Base-by-base conservation (phyloP, 2,888 invertebrate species). In the Callinectes sapidus region DNA sequence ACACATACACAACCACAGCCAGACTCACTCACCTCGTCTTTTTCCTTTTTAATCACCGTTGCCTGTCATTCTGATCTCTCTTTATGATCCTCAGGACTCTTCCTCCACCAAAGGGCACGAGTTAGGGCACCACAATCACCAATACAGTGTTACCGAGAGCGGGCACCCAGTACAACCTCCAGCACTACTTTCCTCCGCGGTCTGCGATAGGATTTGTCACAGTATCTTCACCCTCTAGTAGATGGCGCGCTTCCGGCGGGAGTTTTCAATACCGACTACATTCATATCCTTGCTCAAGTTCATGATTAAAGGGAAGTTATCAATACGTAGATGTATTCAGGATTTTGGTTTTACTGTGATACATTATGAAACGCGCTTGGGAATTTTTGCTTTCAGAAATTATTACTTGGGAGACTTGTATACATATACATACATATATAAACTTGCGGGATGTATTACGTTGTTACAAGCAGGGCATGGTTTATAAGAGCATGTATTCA, bases 1-100 rank as follows among this genome's bases (percentile, higher is more conserved):
- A 81, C 81, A 23, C 28, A n/a, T n/a, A 18, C 86, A 86, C 86
- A 86, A 8, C 35, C 28, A 35, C 35, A 6, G 28, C 71, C 71
- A 16, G n/a, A n/a, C 88, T 88, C 54, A n/a, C 54, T 54, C n/a
- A n/a, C 88, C n/a, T 48, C n/a, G 14, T 87, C 39, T 87, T 35
- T 18, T 14, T 88, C n/a, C n/a, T n/a, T 5, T 28, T 88, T n/a
- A 6, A 18, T 28, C 55, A 8, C 28, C 23, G 23, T n/a, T 55
- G 48, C 28, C 48, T 48, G 39, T 48, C 35, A 48, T 88, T 1
- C 23, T 42, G 32, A 0, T n/a, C 87, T 48, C 14, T 0, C 55
- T 8, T 28, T 89, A 89, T 2, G 55, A 55, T 88, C 14, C 55
- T 16, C 23, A n/a, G 54, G 54, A 16, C 32, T 18, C 16, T 1